These are phyloP conservation scores for Gerris lacustris DNA, from an alignment of 2,888 invertebrate genomes.

Conservation along the genomic window DNA sequence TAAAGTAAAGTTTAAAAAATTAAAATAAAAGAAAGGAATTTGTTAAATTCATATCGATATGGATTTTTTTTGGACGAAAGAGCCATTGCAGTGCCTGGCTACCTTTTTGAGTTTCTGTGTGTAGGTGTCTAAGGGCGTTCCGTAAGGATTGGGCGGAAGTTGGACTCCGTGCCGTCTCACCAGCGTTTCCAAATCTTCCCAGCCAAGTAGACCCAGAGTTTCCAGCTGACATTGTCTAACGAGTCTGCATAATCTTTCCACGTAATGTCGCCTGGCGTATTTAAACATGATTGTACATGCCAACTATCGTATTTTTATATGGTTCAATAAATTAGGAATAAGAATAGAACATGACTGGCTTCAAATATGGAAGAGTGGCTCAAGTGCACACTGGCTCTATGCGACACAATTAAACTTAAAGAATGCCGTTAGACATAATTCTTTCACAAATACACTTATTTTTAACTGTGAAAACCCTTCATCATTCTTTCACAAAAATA, in stretches of 20 bases:
- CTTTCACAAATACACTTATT: too few species aligned
- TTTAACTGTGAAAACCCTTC: too few species aligned
- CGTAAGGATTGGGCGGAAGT: conserved; percentile 64
- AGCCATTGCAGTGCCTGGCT: conserved; percentile 40
- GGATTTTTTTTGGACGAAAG: too few species aligned
- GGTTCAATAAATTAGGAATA: neutral
- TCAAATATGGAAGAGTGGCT: neutral
- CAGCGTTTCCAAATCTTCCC: conserved; percentile 71
- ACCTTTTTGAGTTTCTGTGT: conserved; percentile 42
- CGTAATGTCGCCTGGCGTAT: conserved; percentile 66
- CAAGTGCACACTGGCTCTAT: neutral
- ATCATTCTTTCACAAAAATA: too few species aligned
- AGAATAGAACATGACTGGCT: too few species aligned
- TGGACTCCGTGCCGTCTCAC: conserved; percentile 60
- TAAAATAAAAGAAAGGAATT: too few species aligned
- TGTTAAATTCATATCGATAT: too few species aligned
- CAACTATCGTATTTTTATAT: neutral
- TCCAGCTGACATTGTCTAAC: conserved; percentile 61
- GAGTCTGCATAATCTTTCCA: conserved; percentile 72
- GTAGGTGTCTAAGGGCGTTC: conserved; percentile 43
- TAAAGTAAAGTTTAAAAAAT: too few species aligned
- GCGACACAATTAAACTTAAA: neutral
- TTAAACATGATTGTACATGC: too few species aligned
- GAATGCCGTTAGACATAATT: too few species aligned
- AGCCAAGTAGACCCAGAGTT: conserved; percentile 59